A percentile compares a stretch with the other conserved stretches of the same genome.
phyloP scores from a whole-genome alignment of 2,113 vertebrate species.

The Chascanopsetta lugubris region DNA sequence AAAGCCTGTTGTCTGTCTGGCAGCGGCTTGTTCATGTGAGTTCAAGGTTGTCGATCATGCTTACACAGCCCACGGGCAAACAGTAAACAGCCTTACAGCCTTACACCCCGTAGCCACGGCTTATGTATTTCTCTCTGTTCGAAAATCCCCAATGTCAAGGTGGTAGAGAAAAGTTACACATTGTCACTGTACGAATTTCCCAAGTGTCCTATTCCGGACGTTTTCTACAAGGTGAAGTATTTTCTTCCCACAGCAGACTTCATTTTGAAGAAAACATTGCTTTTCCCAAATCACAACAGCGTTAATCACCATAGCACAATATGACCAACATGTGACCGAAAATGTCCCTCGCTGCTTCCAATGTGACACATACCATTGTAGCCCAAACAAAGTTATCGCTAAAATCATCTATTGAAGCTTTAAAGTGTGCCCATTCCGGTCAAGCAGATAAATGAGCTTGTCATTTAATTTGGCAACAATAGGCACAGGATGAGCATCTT shows the following conservation, averaged over 20 bases:
- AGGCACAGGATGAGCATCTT: conserved; percentile 38
- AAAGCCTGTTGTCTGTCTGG: neutral
- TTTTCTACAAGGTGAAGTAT: conserved; percentile 26
- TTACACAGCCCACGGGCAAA: too few relatives aligned
- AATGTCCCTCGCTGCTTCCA: neutral
- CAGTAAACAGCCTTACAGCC: too few relatives aligned
- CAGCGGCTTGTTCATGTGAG: too few relatives aligned
- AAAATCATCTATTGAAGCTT: conserved; percentile 15
- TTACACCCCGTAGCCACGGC: neutral
- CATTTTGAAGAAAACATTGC: conserved; percentile 25
- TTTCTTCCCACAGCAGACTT: conserved; percentile 25
- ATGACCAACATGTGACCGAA: neutral
- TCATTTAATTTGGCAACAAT: conserved; percentile 40
- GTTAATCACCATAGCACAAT: conserved; percentile 11
- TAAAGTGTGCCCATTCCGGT: conserved; percentile 14
- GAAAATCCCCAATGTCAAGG: too few relatives aligned
- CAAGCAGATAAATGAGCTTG: conserved; percentile 27
- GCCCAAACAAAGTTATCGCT: conserved; percentile 10
- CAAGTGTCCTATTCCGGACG: neutral
- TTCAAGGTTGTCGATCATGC: too few relatives aligned
- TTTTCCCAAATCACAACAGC: conserved; percentile 28
- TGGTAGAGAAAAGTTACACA: neutral
- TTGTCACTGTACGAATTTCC: neutral
- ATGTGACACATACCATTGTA: neutral
- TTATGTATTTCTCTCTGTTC: neutral